phyloP scores from a whole-genome alignment of 2,797 vertebrate species.

The Cossypha niveicapilla region DNA sequence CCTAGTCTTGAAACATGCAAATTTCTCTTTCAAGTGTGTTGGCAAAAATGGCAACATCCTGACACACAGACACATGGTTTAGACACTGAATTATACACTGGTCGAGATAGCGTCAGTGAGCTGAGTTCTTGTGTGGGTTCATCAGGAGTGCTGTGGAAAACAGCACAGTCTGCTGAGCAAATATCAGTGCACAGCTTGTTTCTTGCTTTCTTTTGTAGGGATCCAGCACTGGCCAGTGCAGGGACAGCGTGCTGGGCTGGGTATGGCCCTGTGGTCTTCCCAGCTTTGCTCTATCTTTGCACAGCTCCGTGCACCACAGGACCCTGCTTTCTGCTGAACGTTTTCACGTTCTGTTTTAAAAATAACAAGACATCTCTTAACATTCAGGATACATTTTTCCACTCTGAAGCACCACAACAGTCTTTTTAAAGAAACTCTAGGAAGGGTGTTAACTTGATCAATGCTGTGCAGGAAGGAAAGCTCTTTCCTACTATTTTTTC shows the following conservation, averaged over 20 bases:
- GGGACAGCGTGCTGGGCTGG: not conserved
- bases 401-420: conserved; percentile 61
- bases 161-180: not conserved
- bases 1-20: conserved; percentile 61
- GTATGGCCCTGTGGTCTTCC: not conserved
- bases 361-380: conserved; percentile 64
- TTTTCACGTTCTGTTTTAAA: conserved; percentile 57
- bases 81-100: not conserved
- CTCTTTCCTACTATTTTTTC: conserved; percentile 77
- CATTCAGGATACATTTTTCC: conserved; percentile 63
- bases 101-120: not conserved
- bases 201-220: not conserved
- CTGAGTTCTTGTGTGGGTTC: not conserved
- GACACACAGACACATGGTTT: not conserved
- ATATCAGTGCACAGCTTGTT: fast-evolving
- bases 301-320: not conserved
- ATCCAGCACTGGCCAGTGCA: not conserved
- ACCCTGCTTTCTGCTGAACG: not conserved
- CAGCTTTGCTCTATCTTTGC: not conserved
- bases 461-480: conserved; percentile 74
- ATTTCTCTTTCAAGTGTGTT: conserved; percentile 48
- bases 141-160: not conserved
- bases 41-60: conserved; percentile 43
- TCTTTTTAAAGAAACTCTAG: conserved; percentile 75
- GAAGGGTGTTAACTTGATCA: conserved; percentile 76